Base-by-base conservation (phyloP, 2,888 invertebrate genomes). In the Strigamia crassipes region DNA sequence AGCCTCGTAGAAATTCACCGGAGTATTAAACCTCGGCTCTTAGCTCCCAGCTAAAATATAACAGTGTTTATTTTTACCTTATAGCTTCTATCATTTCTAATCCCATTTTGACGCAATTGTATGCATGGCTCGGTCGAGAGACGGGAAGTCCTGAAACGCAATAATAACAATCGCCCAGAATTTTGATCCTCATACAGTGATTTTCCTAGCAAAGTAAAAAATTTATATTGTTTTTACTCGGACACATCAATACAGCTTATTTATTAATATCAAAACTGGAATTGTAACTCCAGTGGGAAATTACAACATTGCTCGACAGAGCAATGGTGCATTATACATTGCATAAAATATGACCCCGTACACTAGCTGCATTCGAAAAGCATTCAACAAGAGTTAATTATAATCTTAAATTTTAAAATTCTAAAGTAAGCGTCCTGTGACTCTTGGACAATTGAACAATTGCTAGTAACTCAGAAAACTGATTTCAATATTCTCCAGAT, bases 51-150 rank as follows among this genome's bases (percentile, higher is more conserved):
- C 34, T n/a, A 23, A 66, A 10, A 66, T 23, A 8, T 13, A 18
- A 12, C 34, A 34, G 12, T 12, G 4, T 46, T 46, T 46, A n/a
- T 81, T 13, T 88, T 89, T 87, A 96, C 96, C 94, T 91, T 86
- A 97, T 97, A 38, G 96, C 96, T 85, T 96, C 95, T 84, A 97
- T 97, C 97, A 97, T 97, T 88, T 95, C 94, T 84, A 97, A 89
- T 0, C 97, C 97, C 97, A 97, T 97, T 86, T 95, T 94, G 86
- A 97, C 97, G 87, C 96, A 96, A 89, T 96, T 96, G 88, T 94
- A 94, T 0, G 97, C 97, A 87, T 97, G 97, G 89, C 96, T 96
- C 0, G 96, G 96, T 82, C 96, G 90, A 8, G 96, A 96, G 38
- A 96, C 92, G 0, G 97, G 97, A 85, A 97, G 90, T 0, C 97